Conservation (phyloP, 1,140 invertebrate species). For the Hypsibius dujardini region DNA sequence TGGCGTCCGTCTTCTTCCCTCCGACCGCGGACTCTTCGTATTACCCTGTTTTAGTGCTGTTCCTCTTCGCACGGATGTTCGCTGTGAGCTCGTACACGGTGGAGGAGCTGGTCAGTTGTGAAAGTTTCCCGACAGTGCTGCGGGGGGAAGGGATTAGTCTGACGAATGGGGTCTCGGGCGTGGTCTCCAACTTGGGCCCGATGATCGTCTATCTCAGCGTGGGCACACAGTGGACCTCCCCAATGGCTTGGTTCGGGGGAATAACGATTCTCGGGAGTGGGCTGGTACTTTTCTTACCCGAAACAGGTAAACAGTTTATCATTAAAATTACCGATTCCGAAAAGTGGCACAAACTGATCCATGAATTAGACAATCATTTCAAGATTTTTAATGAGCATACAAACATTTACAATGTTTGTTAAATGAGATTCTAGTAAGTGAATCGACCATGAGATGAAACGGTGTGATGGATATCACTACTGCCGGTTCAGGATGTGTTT, state of each 20-base stretch:
- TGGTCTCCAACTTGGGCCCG: neutral
- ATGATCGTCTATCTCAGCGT: neutral
- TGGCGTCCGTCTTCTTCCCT: neutral
- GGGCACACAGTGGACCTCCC: neutral
- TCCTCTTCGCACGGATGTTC: neutral
- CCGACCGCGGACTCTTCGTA: neutral
- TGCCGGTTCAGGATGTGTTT: neutral
- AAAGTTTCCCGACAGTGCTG: neutral
- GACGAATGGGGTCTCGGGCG: neutral
- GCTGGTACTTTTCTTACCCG: neutral
- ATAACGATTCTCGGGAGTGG: conserved; percentile 1
- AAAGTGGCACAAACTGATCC: neutral
- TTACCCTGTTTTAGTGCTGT: neutral
- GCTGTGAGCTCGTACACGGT: neutral
- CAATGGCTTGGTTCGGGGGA: conserved; percentile 9
- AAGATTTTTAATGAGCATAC: too few relatives aligned
- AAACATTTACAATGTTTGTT: neutral
- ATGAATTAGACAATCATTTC: too few relatives aligned
- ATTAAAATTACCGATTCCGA: neutral
- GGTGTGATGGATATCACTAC: neutral
- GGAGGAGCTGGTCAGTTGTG: neutral
- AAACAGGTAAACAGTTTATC: neutral
- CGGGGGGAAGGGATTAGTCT: conserved; percentile 21
- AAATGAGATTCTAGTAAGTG: neutral
- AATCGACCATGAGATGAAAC: neutral